Percentiles rank a stretch among this genome's conserved stretches.
These are phyloP conservation scores for Phortica okadai DNA, from an alignment of 2,888 invertebrate genomes.

Conservation along the genomic window DNA sequence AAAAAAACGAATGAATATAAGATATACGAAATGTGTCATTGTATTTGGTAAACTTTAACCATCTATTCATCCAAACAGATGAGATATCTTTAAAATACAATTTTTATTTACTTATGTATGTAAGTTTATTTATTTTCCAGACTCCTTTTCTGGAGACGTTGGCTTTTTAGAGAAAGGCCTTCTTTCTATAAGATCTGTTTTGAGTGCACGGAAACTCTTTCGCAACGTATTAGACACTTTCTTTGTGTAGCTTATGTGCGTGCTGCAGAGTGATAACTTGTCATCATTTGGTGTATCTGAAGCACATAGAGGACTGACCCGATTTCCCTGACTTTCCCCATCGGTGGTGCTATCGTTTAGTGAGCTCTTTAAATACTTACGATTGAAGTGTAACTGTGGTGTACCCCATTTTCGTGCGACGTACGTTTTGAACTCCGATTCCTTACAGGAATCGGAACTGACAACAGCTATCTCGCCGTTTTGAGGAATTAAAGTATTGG, in stretches of 20 bases:
- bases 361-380: constrained; percentile 69
- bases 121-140: constrained; percentile 38
- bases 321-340: constrained; percentile 44
- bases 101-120: constrained; percentile 9
- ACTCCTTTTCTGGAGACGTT: constrained; percentile 9
- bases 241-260: constrained; percentile 70
- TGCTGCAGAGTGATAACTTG: constrained; percentile 66
- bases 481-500: constrained; percentile 15
- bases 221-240: constrained; percentile 68
- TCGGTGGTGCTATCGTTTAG: constrained; percentile 56
- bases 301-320: constrained; percentile 50
- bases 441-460: constrained; percentile 58
- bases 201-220: constrained; percentile 71
- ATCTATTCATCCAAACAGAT: too few relatives aligned
- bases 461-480: constrained; percentile 28
- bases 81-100: neutral
- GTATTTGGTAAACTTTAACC: too few relatives aligned
- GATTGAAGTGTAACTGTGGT: constrained; percentile 73
- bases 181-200: constrained; percentile 67
- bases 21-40: too few relatives aligned
- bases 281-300: constrained; percentile 54
- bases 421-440: constrained; percentile 56
- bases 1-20: too few relatives aligned
- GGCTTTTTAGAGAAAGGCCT: constrained; percentile 67
- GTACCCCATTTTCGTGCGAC: constrained; percentile 74